Evolutionary conservation across 2,888 invertebrate species (phyloP).

Genomic region (Cryptus viduatorius): DNA sequence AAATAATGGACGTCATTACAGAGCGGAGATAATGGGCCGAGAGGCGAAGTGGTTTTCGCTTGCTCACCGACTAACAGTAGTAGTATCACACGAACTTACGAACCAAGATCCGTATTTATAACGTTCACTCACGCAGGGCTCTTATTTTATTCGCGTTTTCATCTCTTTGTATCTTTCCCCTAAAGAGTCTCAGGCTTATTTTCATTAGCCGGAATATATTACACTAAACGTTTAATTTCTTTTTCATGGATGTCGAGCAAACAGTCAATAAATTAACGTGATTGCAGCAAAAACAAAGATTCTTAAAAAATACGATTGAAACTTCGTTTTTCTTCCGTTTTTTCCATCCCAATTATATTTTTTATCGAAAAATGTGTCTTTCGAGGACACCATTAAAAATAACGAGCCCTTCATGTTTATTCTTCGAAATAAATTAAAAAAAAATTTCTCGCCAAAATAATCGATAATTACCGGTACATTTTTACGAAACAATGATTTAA

Average conservation of each 20-base stretch:
- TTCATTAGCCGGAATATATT: background rate
- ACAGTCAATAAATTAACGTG: background rate
- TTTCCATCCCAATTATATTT: too few relatives aligned
- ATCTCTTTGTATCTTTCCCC: conserved; percentile 2
- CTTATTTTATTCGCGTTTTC: conserved; percentile 50
- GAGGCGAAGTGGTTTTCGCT: conserved; percentile 63
- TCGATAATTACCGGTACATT: too few relatives aligned
- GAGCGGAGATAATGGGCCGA: conserved; percentile 77
- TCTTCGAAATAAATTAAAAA: too few relatives aligned
- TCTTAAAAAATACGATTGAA: too few relatives aligned
- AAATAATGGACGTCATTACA: conserved; percentile 81
- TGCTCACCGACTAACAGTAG: conserved; percentile 18
- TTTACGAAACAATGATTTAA: too few relatives aligned
- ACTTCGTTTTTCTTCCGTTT: too few relatives aligned
- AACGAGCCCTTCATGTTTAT: too few relatives aligned
- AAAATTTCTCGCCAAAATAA: too few relatives aligned
- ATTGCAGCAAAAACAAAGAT: background rate
- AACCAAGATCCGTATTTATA: conserved; percentile 58
- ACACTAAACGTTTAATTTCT: background rate
- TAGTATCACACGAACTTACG: conserved; percentile 41
- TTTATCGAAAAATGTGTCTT: too few relatives aligned
- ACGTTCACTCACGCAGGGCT: conserved; percentile 32
- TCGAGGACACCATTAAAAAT: too few relatives aligned
- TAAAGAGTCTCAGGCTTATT: conserved; percentile 2
- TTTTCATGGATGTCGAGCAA: background rate